Evolutionary conservation across 2,113 vertebrate genomes (phyloP), one percentile per base, ranked within the genome.

Genomic region (Rhizomys pruinosus): DNA sequence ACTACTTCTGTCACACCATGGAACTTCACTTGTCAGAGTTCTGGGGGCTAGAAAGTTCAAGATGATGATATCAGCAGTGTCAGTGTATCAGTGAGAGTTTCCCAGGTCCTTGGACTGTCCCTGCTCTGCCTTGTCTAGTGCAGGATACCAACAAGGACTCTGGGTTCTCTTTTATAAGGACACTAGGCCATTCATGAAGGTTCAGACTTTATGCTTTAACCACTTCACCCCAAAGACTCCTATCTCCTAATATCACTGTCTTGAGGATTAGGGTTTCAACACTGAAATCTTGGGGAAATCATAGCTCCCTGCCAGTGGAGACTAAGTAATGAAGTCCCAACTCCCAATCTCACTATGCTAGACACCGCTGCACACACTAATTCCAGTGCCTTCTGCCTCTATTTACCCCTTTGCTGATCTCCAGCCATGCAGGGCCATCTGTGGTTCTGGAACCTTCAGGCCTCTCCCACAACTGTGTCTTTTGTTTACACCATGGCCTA

Each of bases 401-500:
- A 3, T n/a, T 5, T 39, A 16, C 52, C 42, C 16, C 37, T 0
- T 7, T 7, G 32, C 64, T 27, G 22, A 57, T 66, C 32, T 32
- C 57, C 39, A 37, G 17, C 47, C 34, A 12, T 0, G 0, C 66
- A n/a, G 13, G 44, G 2, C 44, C 13, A 0, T 17, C 16, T 1
- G 29, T 37, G 47, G 34, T 10, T 64, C 69, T 13, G 11, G 44
- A 59, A 32, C 37, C 69, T 8, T 47, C n/a, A 13, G 0, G 0
- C 52, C 19, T 63, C 10, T 29, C 5, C 20, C 71, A 16, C 42
- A 2, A 0, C 15, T 2, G 7, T 29, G n/a, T 44, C 66, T 52
- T 73, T n/a, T 3, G 12, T 61, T 27, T 6, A 1, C 19, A 16
- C 17, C 1, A 32, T 9, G 0, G 2, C 5, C 27, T 42, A 9